Evolutionary conservation across 2,797 vertebrate species (phyloP), one percentile per base, ranked within the genome.

Genomic region (Poeciliopsis turneri): DNA sequence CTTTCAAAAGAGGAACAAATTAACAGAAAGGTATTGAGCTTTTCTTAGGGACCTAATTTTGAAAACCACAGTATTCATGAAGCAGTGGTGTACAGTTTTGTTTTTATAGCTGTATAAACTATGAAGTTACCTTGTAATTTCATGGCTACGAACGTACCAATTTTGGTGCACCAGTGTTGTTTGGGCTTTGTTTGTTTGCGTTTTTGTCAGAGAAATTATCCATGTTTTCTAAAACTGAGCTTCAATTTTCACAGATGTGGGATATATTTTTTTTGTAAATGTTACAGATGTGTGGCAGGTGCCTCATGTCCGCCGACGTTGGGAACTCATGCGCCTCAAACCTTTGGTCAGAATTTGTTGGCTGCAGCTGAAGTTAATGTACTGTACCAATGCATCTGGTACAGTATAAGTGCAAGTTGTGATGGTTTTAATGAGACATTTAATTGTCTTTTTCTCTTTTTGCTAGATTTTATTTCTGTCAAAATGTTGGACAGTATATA

Each of bases 61-160:
- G 88, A 95, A 92, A 92, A 91, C 93, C 90, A 74, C 90, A 92
- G 83, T 90, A 94, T 96, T 94, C 96, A 97, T 96, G 91, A 94
- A 94, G 72, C 93, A 91, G 92, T 92, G 93, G 95, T 92, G 90
- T 95, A 86, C 90, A 96, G 94, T 96, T 96, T 96, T 92, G 86
- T 86, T 92, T 94, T 94, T 95, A 93, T 89, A 95, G 93, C 95
- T 96, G 94, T 94, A 95, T 94, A 96, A 95, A 96, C 92, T 86
- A 92, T 95, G 95, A 95, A 92, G 93, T 95, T 96, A 94, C 94
- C 92, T 96, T 97, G 93, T 96, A 96, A 97, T 97, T 97, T 97
- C 89, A 95, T 94, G 94, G 95, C 95, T 92, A 90, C 94, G 86
- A 92, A 85, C 90, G 87, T 96, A 95, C 92, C 90, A 94, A 93